Conservation (phyloP, 2,113 vertebrate genomes). For the Pterocles orientalis region DNA sequence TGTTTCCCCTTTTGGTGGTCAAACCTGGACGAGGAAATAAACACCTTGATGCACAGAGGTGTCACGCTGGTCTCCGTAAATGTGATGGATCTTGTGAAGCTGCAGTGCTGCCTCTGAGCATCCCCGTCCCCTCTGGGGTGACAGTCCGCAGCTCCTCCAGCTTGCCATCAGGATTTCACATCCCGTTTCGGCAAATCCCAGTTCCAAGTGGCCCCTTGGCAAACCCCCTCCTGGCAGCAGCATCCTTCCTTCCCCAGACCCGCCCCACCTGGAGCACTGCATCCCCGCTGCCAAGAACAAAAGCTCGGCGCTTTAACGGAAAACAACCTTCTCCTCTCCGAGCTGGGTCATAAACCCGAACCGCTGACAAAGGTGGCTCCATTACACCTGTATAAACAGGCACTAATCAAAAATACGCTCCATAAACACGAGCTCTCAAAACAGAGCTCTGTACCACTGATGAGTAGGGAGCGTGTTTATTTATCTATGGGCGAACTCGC, state of each 20-base stretch:
- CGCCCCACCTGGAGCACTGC: not conserved
- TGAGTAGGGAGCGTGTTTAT: not conserved
- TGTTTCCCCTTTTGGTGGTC: not conserved
- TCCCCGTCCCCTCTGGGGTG: not conserved
- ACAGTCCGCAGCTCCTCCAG: not conserved
- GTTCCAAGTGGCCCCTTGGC: not conserved
- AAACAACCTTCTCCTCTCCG: not conserved
- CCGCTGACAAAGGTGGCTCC: not conserved
- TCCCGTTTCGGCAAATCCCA: not conserved
- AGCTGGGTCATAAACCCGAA: not conserved
- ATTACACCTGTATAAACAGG: constrained; percentile 56
- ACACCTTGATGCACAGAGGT: not conserved
- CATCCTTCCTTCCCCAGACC: not conserved
- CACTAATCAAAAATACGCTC: not conserved
- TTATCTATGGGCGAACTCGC: not conserved
- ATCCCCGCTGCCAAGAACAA: not conserved
- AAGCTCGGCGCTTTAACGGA: not conserved
- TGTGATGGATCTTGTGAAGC: not conserved
- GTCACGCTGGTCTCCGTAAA: not conserved
- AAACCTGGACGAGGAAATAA: not conserved
- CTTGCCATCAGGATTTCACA: rapidly evolving
- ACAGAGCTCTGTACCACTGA: not conserved
- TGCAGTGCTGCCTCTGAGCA: not conserved
- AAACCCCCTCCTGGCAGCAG: not conserved
- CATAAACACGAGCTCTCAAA: constrained; percentile 29